Percentiles rank a stretch among this genome's conserved stretches.
Evolutionary conservation across 2,888 invertebrate species (phyloP).

Genomic region (Aleiodes testaceus): DNA sequence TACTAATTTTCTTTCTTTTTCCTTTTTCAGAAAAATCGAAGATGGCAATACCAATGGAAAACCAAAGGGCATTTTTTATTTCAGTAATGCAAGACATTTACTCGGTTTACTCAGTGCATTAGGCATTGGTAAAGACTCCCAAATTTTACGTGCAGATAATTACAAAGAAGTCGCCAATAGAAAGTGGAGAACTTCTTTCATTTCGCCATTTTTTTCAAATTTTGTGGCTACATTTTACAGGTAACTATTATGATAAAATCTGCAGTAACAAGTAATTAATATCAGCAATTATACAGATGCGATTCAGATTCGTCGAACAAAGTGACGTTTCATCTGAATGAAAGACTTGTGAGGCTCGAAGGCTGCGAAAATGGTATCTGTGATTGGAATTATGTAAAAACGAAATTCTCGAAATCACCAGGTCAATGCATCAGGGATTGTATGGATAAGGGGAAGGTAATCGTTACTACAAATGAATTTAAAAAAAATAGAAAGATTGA

Average conservation of each 20-base stretch:
- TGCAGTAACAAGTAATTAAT: background rate
- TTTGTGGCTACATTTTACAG: slow-evolving; percentile 82
- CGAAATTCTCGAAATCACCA: slow-evolving; percentile 72
- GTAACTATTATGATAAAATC: slow-evolving; percentile 62
- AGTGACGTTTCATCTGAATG: slow-evolving; percentile 81
- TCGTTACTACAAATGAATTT: no score
- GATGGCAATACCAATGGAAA: background rate
- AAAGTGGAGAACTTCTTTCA: slow-evolving; percentile 79
- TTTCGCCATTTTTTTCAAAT: slow-evolving; percentile 82
- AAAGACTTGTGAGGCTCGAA: slow-evolving; percentile 78
- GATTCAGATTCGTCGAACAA: slow-evolving; percentile 70
- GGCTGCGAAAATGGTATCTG: slow-evolving; percentile 84
- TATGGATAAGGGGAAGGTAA: no score
- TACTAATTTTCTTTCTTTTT: no score
- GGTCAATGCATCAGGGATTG: no score
- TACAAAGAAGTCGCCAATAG: slow-evolving; percentile 75
- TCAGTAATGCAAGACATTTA: background rate
- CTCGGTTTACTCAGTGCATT: slow-evolving; percentile 61
- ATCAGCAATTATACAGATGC: slow-evolving; percentile 71
- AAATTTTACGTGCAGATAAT: slow-evolving; percentile 78
- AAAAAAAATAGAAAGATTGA: no score
- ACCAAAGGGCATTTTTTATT: slow-evolving; percentile 4
- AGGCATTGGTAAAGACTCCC: slow-evolving; percentile 77
- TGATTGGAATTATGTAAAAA: slow-evolving; percentile 79
- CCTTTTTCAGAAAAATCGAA: background rate